Conservation (phyloP, 1,140 invertebrate species). For the Ptiloglossa arizonensis region DNA sequence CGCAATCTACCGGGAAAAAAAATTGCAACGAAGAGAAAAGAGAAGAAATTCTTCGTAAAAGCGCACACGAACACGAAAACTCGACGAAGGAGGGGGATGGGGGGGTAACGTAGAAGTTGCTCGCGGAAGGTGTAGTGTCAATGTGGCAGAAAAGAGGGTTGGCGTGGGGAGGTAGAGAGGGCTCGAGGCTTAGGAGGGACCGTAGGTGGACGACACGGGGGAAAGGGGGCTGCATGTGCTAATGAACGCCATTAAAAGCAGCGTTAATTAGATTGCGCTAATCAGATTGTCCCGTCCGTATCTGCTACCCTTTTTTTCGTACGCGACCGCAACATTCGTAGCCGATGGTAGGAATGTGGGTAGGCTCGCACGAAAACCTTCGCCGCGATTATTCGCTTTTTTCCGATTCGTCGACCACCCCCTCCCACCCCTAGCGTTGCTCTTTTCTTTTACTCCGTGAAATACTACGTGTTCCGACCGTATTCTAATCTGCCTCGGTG, state of each 20-base stretch:
- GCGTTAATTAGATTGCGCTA: constrained; percentile 82
- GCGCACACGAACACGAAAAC: background rate
- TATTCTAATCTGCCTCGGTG: constrained; percentile 7
- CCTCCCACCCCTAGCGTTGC: constrained; percentile 15
- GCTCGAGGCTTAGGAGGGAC: constrained; percentile 53
- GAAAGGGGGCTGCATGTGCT: constrained; percentile 76
- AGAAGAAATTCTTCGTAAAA: too few species aligned
- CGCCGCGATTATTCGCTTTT: constrained; percentile 60
- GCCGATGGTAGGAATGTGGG: constrained; percentile 67
- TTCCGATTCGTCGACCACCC: constrained; percentile 35
- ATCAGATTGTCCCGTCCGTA: constrained; percentile 80
- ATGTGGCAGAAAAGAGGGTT: background rate
- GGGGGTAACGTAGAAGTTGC: background rate
- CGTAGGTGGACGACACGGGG: constrained; percentile 64
- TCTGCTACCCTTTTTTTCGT: constrained; percentile 68
- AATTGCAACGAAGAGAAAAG: too few species aligned
- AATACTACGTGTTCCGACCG: constrained; percentile 39
- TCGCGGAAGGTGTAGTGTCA: background rate
- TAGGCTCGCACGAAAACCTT: constrained; percentile 67
- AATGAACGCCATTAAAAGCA: constrained; percentile 82
- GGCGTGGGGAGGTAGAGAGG: background rate
- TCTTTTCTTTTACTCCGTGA: constrained; percentile 36
- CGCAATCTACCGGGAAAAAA: too few species aligned
- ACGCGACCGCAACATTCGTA: constrained; percentile 72
- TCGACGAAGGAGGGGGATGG: background rate